Evolutionary conservation across 2,113 vertebrate species (phyloP), one percentile per base, ranked within the genome.

Genomic region (Sturnira hondurensis): DNA sequence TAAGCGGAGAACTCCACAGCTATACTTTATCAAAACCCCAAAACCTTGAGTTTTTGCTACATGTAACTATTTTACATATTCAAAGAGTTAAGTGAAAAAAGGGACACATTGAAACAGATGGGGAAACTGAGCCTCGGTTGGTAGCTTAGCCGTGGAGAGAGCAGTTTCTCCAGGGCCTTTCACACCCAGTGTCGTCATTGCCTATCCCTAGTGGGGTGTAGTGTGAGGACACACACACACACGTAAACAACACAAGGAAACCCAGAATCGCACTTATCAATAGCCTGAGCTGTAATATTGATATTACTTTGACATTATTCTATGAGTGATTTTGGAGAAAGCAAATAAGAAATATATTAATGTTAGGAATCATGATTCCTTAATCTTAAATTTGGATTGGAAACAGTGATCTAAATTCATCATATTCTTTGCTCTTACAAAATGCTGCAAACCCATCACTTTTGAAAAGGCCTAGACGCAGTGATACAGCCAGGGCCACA

Each of bases 241-340:
- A 31, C 13, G 14, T 71, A 5, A 70, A 6, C 54, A 56, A 56
- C 28, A 15, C 2, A 19, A n/a, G 67, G 41, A 33, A 54, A 77
- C 24, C 22, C 38, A 1, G 16, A 24, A 26, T 6, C 9, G 16
- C 31, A 28, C 31, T 65, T 6, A 3, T 63, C 63, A 28, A 14
- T 22, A 24, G 11, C 26, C 33, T 54, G 31, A 67, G 26, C 14
- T 71, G 2, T 77, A 43, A 13, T 38, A 33, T 15, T 43, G 68
- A 45, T 38, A 50, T 71, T 63, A 54, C 56, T 89, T 73, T 73
- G 47, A 73, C 33, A 26, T 68, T 58, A n/a, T 78, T 31, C 20
- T 31, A 43, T 47, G 19, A 56, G 26, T 89, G 16, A 28, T 50
- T 74, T 92, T 88, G 19, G 41, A 86, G 86, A 92, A 93, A 54